Conservation (phyloP, 64 coral and sea anemone genomes). For the Trachythela sp. region DNA sequence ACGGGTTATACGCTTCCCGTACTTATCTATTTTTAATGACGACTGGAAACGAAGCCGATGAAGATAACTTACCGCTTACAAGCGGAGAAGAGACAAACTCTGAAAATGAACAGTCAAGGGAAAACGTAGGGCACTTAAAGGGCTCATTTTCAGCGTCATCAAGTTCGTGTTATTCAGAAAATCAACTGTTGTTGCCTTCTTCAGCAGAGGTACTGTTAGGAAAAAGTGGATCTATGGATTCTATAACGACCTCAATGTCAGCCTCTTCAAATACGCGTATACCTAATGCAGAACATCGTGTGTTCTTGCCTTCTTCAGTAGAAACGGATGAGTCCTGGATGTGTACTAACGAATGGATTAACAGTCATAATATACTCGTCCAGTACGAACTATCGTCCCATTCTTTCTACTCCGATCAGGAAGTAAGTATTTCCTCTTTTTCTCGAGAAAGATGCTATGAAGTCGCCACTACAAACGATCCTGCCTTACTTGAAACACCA, state of each 20-base stretch:
- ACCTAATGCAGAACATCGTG: background rate
- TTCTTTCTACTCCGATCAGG: slow-evolving; percentile 22
- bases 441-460: background rate
- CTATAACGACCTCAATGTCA: too few relatives aligned
- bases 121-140: background rate
- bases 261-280: too few relatives aligned
- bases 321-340: background rate
- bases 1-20: slow-evolving; percentile 1
- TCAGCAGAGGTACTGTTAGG: too few relatives aligned
- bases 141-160: background rate
- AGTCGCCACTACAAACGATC: slow-evolving; percentile 3
- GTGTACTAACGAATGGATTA: background rate
- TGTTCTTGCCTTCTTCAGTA: background rate
- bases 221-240: too few relatives aligned
- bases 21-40: slow-evolving; percentile 27
- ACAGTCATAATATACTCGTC: background rate
- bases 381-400: background rate
- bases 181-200: slow-evolving; percentile 9
- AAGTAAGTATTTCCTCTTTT: slow-evolving; percentile 18
- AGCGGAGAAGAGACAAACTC: background rate
- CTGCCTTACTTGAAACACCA: slow-evolving; percentile 3
- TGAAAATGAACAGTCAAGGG: background rate
- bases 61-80: background rate
- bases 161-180: background rate
- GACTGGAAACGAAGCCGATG: background rate